Conservation (phyloP, 2,113 vertebrate species). For the Galemys pyrenaicus region DNA sequence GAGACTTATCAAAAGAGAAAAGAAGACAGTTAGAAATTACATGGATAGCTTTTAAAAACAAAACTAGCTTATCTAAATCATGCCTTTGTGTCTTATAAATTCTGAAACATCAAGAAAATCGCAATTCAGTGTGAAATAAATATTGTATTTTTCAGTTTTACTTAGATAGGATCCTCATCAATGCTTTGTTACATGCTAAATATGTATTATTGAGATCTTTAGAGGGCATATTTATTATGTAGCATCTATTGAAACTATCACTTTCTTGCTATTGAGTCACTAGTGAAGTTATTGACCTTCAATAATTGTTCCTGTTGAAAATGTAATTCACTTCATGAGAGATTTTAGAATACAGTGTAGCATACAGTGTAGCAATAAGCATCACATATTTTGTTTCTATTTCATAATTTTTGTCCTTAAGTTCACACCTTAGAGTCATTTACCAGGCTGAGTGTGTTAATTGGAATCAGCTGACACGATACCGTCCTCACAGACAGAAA, state of each 20-base stretch:
- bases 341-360: not conserved
- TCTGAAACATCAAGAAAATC: slow-evolving; percentile 23
- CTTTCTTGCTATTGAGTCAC: not conserved
- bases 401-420: slow-evolving; percentile 44
- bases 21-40: slow-evolving; percentile 48
- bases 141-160: not conserved
- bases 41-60: slow-evolving; percentile 54
- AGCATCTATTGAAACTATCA: not conserved
- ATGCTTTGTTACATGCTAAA: not conserved
- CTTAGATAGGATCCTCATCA: not conserved
- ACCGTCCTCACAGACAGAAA: not conserved
- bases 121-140: slow-evolving; percentile 28
- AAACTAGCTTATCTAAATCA: slow-evolving; percentile 34
- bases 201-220: not conserved
- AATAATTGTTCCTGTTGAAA: slow-evolving; percentile 28
- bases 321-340: slow-evolving; percentile 34
- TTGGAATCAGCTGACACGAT: slow-evolving; percentile 25
- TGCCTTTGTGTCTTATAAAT: slow-evolving; percentile 13
- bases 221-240: not conserved
- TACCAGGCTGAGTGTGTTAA: not conserved
- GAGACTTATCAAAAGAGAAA: slow-evolving; percentile 59
- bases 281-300: not conserved
- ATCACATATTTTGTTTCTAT: slow-evolving; percentile 43
- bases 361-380: slow-evolving; percentile 18
- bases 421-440: slow-evolving; percentile 37